A percentile compares a stretch with the other conserved stretches of the same genome.
Conservation (phyloP, 2,888 invertebrate species). For the Parthenolecanium corni region DNA sequence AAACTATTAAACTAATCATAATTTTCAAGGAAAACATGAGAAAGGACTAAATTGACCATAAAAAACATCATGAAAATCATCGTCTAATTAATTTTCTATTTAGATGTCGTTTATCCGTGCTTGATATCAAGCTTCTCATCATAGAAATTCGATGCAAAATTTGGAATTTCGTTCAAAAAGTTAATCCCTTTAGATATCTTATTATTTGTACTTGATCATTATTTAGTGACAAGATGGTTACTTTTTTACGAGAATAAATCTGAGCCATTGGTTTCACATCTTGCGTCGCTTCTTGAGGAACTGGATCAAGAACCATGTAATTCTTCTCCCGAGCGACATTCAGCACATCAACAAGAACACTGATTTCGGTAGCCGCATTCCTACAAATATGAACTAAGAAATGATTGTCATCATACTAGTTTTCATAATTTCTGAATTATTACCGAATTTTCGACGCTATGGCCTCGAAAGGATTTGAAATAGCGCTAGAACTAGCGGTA, state of each 20-base stretch:
- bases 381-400: constrained; percentile 38
- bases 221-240: not conserved
- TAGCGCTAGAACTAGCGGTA: constrained; percentile 71
- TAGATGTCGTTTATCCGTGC: no score
- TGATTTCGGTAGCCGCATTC: constrained; percentile 78
- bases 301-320: constrained; percentile 88
- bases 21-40: no score
- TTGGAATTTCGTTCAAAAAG: no score
- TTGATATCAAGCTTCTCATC: no score
- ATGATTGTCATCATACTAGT: not conserved
- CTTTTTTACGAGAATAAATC: constrained; percentile 83
- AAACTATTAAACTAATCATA: no score
- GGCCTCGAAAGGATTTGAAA: constrained; percentile 58
- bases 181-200: no score
- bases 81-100: no score
- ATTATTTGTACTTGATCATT: not conserved
- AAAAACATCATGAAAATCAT: no score
- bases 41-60: no score
- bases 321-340: constrained; percentile 85
- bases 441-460: constrained; percentile 74
- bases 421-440: constrained; percentile 12
- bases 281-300: constrained; percentile 60
- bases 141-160: no score
- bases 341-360: constrained; percentile 83
- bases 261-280: constrained; percentile 80